These are phyloP conservation scores for Bagarius yarrelli DNA, from an alignment of 2,113 vertebrate species.

Conservation along the genomic window DNA sequence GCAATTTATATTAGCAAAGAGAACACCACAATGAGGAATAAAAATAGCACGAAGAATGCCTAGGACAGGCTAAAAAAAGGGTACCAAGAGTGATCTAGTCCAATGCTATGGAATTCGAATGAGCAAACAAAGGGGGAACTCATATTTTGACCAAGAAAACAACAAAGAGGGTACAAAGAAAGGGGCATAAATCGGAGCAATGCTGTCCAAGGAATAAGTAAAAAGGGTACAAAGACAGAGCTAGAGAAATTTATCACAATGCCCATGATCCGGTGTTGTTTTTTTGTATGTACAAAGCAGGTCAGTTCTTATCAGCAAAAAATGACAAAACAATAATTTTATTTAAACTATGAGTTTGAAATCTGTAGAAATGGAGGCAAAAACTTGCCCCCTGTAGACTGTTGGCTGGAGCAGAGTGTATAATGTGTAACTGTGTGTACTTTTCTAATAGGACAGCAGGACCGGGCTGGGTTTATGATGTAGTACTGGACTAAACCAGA, in stretches of 20 bases:
- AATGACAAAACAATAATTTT: not conserved
- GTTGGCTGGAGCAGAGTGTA: not conserved
- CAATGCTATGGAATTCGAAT: not conserved
- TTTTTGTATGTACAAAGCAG: slow-evolving; percentile 8
- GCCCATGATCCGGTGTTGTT: not conserved
- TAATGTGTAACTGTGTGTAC: not conserved
- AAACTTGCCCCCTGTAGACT: not conserved
- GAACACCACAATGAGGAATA: slow-evolving; percentile 5
- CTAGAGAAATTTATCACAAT: not conserved
- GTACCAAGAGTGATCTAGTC: slow-evolving; percentile 14
- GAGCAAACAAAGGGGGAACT: not conserved
- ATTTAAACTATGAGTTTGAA: not conserved
- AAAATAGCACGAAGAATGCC: slow-evolving; percentile 18
- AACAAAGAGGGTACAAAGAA: not conserved
- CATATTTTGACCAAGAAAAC: not conserved
- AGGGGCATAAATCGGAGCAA: slow-evolving; percentile 10
- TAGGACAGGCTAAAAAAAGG: slow-evolving; percentile 9
- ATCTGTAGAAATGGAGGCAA: not conserved
- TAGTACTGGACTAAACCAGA: slow-evolving; percentile 69
- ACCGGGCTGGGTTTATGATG: slow-evolving; percentile 47
- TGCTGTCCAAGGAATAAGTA: slow-evolving; percentile 22
- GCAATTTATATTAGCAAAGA: slow-evolving; percentile 25
- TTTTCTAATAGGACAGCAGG: slow-evolving; percentile 28
- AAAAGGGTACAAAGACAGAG: slow-evolving; percentile 16
- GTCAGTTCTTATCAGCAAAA: not conserved